Evolutionary conservation across 2,113 vertebrate species (phyloP).

Genomic region (Hemiprocne comata): DNA sequence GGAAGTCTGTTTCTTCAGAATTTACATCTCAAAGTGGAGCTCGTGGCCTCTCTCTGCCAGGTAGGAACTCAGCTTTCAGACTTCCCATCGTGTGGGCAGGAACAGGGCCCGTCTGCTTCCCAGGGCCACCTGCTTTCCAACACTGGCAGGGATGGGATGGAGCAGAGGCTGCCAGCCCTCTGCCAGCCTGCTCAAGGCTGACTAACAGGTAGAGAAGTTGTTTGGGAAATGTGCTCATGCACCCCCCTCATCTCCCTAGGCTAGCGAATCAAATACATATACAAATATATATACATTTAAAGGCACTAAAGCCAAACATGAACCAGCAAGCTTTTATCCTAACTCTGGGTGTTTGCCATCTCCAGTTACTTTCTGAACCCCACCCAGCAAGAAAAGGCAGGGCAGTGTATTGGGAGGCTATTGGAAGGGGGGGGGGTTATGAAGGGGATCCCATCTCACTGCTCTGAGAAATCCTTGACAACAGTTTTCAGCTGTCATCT

Average conservation of each 20-base stretch:
- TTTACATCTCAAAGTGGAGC: neutral
- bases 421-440: neutral
- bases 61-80: neutral
- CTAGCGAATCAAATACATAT: neutral
- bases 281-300: neutral
- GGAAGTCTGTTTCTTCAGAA: neutral
- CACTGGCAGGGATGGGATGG: neutral
- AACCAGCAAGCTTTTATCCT: neutral
- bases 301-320: neutral
- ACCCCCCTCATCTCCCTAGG: neutral
- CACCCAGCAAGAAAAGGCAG: neutral
- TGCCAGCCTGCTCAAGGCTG: neutral
- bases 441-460: neutral
- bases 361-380: neutral
- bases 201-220: neutral
- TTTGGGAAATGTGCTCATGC: neutral
- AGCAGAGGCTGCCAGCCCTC: neutral
- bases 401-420: neutral
- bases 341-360: neutral
- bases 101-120: neutral
- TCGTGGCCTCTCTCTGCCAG: neutral
- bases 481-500: constrained; percentile 76
- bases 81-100: neutral
- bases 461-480: constrained; percentile 64
- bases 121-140: neutral